Conservation (phyloP, 2,113 vertebrate genomes). For the Centropus bengalensis region DNA sequence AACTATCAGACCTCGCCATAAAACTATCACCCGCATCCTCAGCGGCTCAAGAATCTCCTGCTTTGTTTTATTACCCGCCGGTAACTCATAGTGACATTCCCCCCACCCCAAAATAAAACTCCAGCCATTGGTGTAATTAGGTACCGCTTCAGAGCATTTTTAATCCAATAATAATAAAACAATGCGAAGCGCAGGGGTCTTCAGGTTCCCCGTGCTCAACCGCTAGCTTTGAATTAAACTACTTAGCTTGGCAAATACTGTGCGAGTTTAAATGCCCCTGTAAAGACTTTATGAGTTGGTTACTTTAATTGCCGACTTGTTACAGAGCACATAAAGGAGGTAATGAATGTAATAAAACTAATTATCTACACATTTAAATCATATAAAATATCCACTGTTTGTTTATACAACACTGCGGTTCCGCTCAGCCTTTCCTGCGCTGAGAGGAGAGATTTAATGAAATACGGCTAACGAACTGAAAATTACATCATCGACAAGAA, state of each 20-base stretch:
- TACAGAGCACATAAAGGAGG: constrained; percentile 88
- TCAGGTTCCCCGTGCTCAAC: not conserved
- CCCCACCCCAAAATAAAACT: not conserved
- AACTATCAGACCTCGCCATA: constrained; percentile 75
- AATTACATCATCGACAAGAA: constrained; percentile 38
- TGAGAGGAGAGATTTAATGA: constrained; percentile 73
- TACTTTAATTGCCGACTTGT: constrained; percentile 94
- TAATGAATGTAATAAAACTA: constrained; percentile 94
- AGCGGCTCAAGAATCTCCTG: constrained; percentile 41
- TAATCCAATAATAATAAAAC: constrained; percentile 42
- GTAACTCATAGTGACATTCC: not conserved
- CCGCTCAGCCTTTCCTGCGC: constrained; percentile 49
- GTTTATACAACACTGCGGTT: constrained; percentile 67
- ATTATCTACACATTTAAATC: constrained; percentile 89
- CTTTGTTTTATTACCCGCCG: not conserved
- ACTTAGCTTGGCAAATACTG: constrained; percentile 82
- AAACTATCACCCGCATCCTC: constrained; percentile 70
- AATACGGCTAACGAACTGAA: constrained; percentile 57
- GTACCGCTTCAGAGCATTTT: constrained; percentile 29
- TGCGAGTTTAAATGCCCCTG: constrained; percentile 80
- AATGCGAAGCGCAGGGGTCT: not conserved
- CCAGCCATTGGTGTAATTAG: constrained; percentile 49
- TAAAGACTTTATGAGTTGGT: constrained; percentile 90
- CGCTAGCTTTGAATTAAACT: constrained; percentile 79
- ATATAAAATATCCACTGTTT: constrained; percentile 81